A percentile compares a stretch with the other conserved stretches of the same genome.
Evolutionary conservation across 2,797 vertebrate species (phyloP).

Genomic region (Sebastes aleutianus): DNA sequence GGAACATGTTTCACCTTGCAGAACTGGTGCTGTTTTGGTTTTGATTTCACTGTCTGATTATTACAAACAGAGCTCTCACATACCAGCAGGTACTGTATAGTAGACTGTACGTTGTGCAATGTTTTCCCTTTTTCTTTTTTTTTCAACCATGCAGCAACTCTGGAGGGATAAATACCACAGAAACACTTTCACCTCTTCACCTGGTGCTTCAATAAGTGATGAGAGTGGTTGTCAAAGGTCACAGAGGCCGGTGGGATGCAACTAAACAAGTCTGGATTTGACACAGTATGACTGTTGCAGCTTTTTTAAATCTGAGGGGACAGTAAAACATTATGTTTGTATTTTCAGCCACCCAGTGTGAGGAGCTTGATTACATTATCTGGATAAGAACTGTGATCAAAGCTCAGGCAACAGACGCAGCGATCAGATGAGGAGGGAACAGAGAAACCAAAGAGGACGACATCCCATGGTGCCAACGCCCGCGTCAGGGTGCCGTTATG

Average conservation of each 20-base stretch:
- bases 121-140: neutral
- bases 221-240: neutral
- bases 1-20: constrained; percentile 46
- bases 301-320: neutral
- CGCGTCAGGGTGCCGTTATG: constrained; percentile 9
- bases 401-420: constrained; percentile 8
- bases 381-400: constrained; percentile 5
- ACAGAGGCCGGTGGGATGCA: neutral
- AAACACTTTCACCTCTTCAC: neutral
- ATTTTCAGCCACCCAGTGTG: neutral
- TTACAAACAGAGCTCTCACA: neutral
- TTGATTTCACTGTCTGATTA: constrained; percentile 21
- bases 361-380: neutral
- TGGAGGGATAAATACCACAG: neutral
- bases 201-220: neutral
- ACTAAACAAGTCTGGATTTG: neutral
- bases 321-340: neutral
- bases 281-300: neutral
- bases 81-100: neutral
- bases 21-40: neutral
- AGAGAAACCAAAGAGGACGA: constrained; percentile 14
- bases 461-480: constrained; percentile 17
- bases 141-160: neutral
- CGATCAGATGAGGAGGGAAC: constrained; percentile 21
- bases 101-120: neutral